Evolutionary conservation across 2,797 vertebrate species (phyloP).

Genomic region (Sparus aurata): DNA sequence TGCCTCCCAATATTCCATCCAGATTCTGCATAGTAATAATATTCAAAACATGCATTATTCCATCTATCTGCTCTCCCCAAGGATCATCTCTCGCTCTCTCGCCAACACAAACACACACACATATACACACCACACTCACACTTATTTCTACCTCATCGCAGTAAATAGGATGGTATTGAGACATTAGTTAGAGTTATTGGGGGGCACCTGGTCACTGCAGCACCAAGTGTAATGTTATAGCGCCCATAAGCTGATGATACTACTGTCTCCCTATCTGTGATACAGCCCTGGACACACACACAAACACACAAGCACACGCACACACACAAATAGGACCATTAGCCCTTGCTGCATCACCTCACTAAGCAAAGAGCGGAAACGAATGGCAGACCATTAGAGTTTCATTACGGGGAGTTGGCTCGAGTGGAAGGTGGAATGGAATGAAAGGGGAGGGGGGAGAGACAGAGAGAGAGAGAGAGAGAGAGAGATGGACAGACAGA

Average conservation of each 20-base stretch:
- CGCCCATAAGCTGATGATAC: constrained; percentile 61
- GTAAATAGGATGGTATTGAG: constrained; percentile 63
- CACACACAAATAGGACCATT: constrained; percentile 76
- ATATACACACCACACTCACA: constrained; percentile 14
- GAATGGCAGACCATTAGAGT: constrained; percentile 82
- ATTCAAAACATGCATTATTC: constrained; percentile 81
- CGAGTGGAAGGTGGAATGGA: constrained; percentile 69
- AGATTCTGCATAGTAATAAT: constrained; percentile 74
- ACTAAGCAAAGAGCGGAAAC: constrained; percentile 81
- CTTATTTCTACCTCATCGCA: constrained; percentile 47
- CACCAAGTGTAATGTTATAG: constrained; percentile 56
- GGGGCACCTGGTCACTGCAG: constrained; percentile 64
- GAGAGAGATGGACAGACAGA: constrained; percentile 28
- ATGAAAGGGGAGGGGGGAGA: constrained; percentile 28
- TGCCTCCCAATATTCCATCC: constrained; percentile 71
- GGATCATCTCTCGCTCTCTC: constrained; percentile 54
- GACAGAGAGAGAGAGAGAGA: constrained; percentile 25
- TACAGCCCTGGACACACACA: constrained; percentile 69
- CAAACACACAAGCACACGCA: constrained; percentile 47
- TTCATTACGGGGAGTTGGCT: constrained; percentile 81
- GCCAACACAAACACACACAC: constrained; percentile 42
- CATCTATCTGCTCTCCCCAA: constrained; percentile 73
- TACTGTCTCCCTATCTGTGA: constrained; percentile 59
- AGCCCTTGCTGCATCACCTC: constrained; percentile 77
- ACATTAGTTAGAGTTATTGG: constrained; percentile 74